Percentiles rank a stretch among this genome's conserved stretches.
phyloP scores from a whole-genome alignment of 2,888 invertebrate genomes.

The Phalera bucephala region DNA sequence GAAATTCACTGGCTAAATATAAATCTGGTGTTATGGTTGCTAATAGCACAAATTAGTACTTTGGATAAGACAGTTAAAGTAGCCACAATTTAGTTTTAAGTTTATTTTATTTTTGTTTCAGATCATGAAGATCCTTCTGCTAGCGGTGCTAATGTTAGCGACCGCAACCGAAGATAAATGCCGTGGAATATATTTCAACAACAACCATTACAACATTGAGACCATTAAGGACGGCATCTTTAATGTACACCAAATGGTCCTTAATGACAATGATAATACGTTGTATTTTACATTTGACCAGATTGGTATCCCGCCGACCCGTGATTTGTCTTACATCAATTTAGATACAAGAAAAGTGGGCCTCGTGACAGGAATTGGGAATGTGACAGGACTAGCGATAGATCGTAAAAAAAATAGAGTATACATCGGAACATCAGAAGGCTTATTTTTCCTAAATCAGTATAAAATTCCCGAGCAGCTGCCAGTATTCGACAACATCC shows the following conservation, averaged over 20 bases:
- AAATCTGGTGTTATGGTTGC: no score
- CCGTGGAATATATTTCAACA: slow-evolving; percentile 51
- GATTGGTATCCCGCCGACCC: slow-evolving; percentile 39
- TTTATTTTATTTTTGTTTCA: slow-evolving; percentile 14
- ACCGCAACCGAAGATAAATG: slow-evolving; percentile 47
- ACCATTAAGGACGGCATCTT: slow-evolving; percentile 66
- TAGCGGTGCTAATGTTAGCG: slow-evolving; percentile 33
- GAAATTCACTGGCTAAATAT: no score
- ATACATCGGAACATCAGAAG: slow-evolving; percentile 62
- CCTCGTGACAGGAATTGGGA: slow-evolving; percentile 56
- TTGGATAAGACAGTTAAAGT: no score
- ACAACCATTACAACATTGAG: slow-evolving; percentile 56
- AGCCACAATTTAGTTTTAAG: no score
- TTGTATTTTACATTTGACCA: slow-evolving; percentile 67
- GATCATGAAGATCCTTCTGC: slow-evolving; percentile 37
- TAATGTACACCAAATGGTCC: slow-evolving; percentile 50
- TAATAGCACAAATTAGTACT: no score
- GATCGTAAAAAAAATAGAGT: slow-evolving; percentile 57
- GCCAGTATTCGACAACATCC: slow-evolving; percentile 57
- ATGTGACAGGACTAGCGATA: slow-evolving; percentile 62
- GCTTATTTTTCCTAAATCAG: slow-evolving; percentile 56
- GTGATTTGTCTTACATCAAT: slow-evolving; percentile 52
- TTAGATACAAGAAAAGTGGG: slow-evolving; percentile 44
- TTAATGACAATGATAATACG: slow-evolving; percentile 59
- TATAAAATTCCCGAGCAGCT: slow-evolving; percentile 52